Conservation (phyloP, 1,140 invertebrate species). For the Hycleus cichorii region DNA sequence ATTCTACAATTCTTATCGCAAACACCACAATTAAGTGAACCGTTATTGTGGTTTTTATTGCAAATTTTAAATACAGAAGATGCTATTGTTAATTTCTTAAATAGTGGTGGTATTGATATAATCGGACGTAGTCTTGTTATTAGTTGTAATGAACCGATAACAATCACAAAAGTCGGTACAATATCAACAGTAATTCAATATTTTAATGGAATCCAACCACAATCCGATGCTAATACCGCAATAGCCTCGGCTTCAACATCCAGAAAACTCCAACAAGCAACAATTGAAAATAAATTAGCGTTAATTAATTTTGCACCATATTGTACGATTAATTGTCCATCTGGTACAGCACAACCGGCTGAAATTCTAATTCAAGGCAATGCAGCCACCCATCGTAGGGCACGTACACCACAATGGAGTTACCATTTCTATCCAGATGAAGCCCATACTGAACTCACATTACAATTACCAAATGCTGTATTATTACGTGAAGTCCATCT, state of each 20-base stretch:
- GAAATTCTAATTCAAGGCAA: constrained; percentile 69
- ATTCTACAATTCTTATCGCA: constrained; percentile 64
- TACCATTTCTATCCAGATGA: constrained; percentile 91
- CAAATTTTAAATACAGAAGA: constrained; percentile 61
- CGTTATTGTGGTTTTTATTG: constrained; percentile 66
- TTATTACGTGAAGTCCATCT: constrained; percentile 83
- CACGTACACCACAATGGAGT: constrained; percentile 81
- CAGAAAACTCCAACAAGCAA: constrained; percentile 50
- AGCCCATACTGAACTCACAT: constrained; percentile 74
- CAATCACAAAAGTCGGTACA: constrained; percentile 41
- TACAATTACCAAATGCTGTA: constrained; percentile 84
- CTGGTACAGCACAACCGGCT: constrained; percentile 78
- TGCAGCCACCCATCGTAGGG: constrained; percentile 65
- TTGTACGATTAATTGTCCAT: constrained; percentile 49
- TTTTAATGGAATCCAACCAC: constrained; percentile 45
- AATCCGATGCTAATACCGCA: constrained; percentile 43
- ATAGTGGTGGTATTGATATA: constrained; percentile 52
- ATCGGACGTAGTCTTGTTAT: constrained; percentile 53
- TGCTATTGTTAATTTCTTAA: constrained; percentile 58
- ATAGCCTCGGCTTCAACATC: constrained; percentile 45
- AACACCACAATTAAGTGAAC: constrained; percentile 60
- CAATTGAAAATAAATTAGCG: constrained; percentile 52
- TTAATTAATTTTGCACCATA: constrained; percentile 84
- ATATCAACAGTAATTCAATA: constrained; percentile 57
- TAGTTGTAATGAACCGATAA: constrained; percentile 45